phyloP scores from a whole-genome alignment of 2,113 vertebrate species.

The Climacteris rufus region DNA sequence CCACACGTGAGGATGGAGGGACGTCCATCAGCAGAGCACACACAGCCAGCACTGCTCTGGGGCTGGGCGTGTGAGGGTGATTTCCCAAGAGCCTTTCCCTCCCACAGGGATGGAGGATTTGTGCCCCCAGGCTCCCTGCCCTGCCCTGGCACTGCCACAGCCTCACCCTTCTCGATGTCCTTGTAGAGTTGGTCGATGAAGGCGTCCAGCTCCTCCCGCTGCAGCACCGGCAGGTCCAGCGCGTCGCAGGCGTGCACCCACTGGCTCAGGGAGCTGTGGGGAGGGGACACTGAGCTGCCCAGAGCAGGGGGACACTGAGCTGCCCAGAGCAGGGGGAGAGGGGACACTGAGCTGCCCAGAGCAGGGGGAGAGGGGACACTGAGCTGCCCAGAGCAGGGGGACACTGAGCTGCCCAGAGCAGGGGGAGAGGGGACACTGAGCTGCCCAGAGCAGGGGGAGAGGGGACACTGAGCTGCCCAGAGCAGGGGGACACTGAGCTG shows the following conservation, averaged over 20 bases:
- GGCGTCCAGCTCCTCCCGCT: conserved; percentile 89
- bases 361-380: too few species aligned
- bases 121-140: background rate
- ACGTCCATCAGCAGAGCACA: accelerated
- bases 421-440: too few species aligned
- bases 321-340: too few species aligned
- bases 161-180: conserved; percentile 94
- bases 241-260: conserved; percentile 96
- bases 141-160: background rate
- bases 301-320: too few species aligned
- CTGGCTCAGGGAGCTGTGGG: conserved; percentile 87
- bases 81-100: background rate
- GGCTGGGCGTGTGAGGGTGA: accelerated
- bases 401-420: too few species aligned
- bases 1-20: accelerated
- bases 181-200: conserved; percentile 98
- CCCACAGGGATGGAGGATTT: background rate
- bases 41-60: background rate
- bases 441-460: too few species aligned
- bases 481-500: too few species aligned
- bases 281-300: too few species aligned
- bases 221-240: conserved; percentile 82
- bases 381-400: too few species aligned
- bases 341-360: too few species aligned
- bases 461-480: too few species aligned